Percentiles rank a stretch among this genome's conserved stretches.
These are phyloP conservation scores for Calcarius lapponicus DNA, from an alignment of 2,797 vertebrate genomes.

Conservation along the genomic window DNA sequence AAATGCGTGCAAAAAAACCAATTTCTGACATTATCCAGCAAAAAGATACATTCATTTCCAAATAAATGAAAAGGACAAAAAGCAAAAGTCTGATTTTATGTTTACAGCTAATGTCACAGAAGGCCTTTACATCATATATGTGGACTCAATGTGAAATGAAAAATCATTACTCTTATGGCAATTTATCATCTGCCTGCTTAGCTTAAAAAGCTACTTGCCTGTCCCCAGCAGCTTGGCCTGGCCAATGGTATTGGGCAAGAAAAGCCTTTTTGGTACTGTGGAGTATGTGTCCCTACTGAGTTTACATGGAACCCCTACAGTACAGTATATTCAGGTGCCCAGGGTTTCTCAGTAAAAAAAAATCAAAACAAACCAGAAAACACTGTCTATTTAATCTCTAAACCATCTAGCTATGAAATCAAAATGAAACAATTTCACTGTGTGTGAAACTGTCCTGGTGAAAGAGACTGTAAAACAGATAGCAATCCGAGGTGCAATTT, in stretches of 20 bases:
- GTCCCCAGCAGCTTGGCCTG: neutral
- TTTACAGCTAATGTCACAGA: neutral
- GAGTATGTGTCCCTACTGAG: accelerated
- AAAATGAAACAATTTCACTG: neutral
- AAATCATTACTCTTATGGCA: neutral
- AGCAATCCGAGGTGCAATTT: slow-evolving; percentile 41
- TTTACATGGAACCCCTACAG: neutral
- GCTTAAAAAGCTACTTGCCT: neutral
- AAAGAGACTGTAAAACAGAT: slow-evolving; percentile 18
- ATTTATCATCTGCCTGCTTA: neutral
- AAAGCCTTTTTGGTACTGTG: neutral
- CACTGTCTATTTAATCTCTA: neutral
- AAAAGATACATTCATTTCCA: neutral
- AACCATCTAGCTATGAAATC: neutral
- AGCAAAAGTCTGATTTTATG: neutral
- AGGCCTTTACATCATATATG: neutral
- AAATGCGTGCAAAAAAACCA: neutral
- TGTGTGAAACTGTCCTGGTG: neutral
- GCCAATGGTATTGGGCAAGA: neutral
- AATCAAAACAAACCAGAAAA: accelerated
- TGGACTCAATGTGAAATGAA: neutral
- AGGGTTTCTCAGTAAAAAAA: neutral
- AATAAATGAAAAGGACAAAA: neutral
- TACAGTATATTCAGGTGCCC: neutral
- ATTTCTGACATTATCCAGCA: neutral